Evolutionary conservation across 2,888 invertebrate species (phyloP), one percentile per base, ranked within the genome.

Genomic region (Eremobia ochroleuca): DNA sequence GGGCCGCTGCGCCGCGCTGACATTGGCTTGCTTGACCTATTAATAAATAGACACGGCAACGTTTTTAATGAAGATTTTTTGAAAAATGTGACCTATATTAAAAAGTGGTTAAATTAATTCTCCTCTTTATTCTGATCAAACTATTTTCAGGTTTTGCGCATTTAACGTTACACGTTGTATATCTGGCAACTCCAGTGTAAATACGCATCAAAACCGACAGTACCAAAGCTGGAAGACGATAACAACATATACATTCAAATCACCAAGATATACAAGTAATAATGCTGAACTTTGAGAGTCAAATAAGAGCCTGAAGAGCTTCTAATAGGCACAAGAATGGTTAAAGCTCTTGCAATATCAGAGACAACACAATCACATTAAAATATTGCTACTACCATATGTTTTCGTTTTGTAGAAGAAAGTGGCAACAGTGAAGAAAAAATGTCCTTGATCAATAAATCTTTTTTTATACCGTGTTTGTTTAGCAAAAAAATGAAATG

Each of bases 331-430:
- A 34, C 31, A 74, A 52, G 65, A 87, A 81, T 83, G 77, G 85
- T 74, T 75, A 73, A 76, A 77, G 69, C 69, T 71, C 71, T 74
- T 83, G 76, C 78, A 83, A 86, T 87, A 85, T 76, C 78, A 72
- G 67, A 78, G 78, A 85, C 87, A 86, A 83, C 77, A 86, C 75
- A 83, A 87, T 87, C 81, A 77, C 76, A 87, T 85, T 86, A 86
- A 77, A 79, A 85, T 83, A 79, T 83, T 58, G 61, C 68, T 21
- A 4, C 64, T 86, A 86, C 82, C 13, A 76, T 65, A 61, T 46
- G 73, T 72, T 74, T 58, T 70, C 70, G 49, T 11, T 2, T 5
- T 18, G 0, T 6, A 5, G 1, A 1, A 55, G 6, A 31, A 66
- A 66, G 28, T 46, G 11, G 31, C 8, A 1, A 55, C 4, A 13